Base-by-base conservation (phyloP, 2,113 vertebrate species). In the Hypomesus transpacificus region DNA sequence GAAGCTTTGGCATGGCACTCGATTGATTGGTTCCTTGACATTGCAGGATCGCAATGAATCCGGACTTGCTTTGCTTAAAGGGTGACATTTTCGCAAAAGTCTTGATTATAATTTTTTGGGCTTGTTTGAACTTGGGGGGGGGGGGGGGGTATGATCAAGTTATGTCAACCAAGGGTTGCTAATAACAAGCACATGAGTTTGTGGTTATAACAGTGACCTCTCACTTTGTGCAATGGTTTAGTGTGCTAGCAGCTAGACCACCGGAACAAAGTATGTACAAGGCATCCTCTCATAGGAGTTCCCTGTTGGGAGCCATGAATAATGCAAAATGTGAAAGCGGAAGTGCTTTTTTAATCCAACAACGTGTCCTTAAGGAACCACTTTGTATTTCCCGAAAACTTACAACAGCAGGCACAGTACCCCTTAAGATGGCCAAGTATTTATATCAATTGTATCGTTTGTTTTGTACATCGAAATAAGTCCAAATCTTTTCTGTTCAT, bases 271-370 rank as follows among this genome's bases (percentile, higher is more conserved):
- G 61, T 59, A 60, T 3, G 0, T 51, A 69, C 21, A 69, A 65
- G 73, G 39, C 20, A 22, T 72, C 18, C 34, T 72, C 66, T 74
- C 75, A 80, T 74, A 31, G 39, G 65, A 21, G 26, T 69, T 68
- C 62, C 70, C 72, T 69, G 73, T 76, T 77, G 70, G 4, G 51
- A 73, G 11, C 7, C 21, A 85, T 86, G 77, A 87, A 84, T 87
- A 84, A 84, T 90, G 82, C 75, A 86, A 18, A 68, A 60, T 51
- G 69, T 68, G 21, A 76, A 75, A 69, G 75, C 22, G n/a, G n/a
- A n/a, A 64, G 39, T 52, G 61, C 46, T 78, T 82, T 81, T 56
- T 31, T 60, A 16, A 80, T 79, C 22, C 34, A 60, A 52, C 28
- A 73, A 78, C 69, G 24, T 69, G 59, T 14, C 72, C 50, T 76